Percentiles rank a stretch among this genome's conserved stretches.
These are phyloP conservation scores for Chymomyza procnemis DNA, from an alignment of 2,888 invertebrate genomes.

Conservation along the genomic window DNA sequence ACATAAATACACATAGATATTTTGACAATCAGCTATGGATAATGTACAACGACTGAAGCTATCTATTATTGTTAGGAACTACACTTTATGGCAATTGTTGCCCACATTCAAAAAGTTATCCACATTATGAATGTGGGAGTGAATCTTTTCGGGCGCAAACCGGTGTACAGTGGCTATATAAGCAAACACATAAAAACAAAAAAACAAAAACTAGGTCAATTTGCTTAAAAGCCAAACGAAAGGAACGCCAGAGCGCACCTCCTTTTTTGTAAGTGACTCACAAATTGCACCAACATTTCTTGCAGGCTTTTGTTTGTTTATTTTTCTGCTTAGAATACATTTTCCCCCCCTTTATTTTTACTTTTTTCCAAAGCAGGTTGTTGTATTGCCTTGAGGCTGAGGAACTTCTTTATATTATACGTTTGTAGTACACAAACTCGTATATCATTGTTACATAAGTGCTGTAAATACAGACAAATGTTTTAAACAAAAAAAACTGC, in stretches of 20 bases:
- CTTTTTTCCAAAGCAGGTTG: constrained; percentile 46
- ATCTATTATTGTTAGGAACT: background rate
- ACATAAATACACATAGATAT: background rate
- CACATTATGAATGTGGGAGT: background rate
- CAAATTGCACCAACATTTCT: background rate
- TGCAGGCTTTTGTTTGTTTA: background rate
- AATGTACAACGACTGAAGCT: background rate
- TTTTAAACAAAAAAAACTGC: background rate
- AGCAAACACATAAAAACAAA: background rate
- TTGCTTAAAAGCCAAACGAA: background rate
- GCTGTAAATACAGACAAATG: background rate
- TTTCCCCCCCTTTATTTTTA: constrained; percentile 3
- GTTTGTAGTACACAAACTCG: background rate
- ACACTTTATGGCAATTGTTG: background rate
- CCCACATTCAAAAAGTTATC: background rate
- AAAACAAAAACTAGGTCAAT: background rate
- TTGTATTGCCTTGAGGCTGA: background rate
- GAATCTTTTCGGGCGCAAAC: background rate
- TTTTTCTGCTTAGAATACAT: background rate
- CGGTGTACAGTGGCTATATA: background rate
- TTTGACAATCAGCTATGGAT: background rate
- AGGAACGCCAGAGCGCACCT: background rate
- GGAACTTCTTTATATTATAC: background rate
- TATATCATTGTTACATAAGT: background rate
- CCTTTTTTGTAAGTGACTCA: background rate